These are phyloP conservation scores for Hydractinia symbiolongicarpus DNA, from an alignment of 30 jellyfish, hydroid and myxozoan genomes.

Conservation along the genomic window DNA sequence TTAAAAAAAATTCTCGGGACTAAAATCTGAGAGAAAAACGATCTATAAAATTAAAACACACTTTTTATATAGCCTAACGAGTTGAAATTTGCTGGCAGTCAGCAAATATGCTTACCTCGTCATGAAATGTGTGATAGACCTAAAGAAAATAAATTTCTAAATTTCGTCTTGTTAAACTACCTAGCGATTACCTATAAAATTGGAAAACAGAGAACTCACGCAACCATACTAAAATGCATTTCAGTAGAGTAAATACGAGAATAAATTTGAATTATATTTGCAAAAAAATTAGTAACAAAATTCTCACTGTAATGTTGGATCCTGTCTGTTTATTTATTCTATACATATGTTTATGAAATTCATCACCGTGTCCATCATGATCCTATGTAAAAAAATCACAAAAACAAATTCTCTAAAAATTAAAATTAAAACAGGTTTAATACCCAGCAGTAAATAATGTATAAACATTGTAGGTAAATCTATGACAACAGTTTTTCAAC, in stretches of 20 bases:
- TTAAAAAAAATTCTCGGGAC: not conserved
- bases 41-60: not conserved
- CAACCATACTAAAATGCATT: not conserved
- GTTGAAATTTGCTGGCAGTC: not conserved
- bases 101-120: slow-evolving; percentile 56
- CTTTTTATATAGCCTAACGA: not conserved
- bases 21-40: not conserved
- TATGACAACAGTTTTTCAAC: too few species aligned
- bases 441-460: not conserved
- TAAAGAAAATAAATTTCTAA: slow-evolving; percentile 1
- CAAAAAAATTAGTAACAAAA: not conserved
- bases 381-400: slow-evolving; percentile 44
- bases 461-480: too few species aligned
- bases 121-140: slow-evolving; percentile 93
- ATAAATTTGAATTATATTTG: not conserved
- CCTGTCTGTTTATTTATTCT: slow-evolving; percentile 92
- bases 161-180: not conserved
- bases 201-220: not conserved
- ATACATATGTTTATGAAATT: slow-evolving; percentile 94
- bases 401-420: too few species aligned
- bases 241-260: too few species aligned
- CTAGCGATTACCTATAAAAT: not conserved
- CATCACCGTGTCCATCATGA: slow-evolving; percentile 97
- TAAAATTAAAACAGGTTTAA: not conserved
- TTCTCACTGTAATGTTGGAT: slow-evolving; percentile 74